A percentile compares a stretch with the other conserved stretches of the same genome.
Conservation (phyloP, 2,888 invertebrate genomes). For the Rhamphomyia laevipes region DNA sequence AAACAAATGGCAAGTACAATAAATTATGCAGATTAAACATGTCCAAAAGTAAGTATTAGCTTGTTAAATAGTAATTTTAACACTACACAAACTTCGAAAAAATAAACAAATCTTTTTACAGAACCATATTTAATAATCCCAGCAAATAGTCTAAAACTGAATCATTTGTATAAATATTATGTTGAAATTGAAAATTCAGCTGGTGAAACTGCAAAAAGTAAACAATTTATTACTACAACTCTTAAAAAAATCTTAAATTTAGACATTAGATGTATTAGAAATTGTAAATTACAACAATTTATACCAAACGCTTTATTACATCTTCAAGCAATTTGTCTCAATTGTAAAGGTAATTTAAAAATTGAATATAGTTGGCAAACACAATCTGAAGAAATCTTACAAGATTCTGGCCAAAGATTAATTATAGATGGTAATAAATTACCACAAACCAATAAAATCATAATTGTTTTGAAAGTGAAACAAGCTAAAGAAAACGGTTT, state of each 20-base stretch:
- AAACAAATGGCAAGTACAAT: background rate
- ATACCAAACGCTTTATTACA: constrained; percentile 5
- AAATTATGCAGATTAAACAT: constrained; percentile 6
- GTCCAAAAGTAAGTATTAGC: constrained; percentile 4
- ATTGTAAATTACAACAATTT: constrained; percentile 4
- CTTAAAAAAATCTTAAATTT: constrained; percentile 1
- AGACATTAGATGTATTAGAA: constrained; percentile 7
- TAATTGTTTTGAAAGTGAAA: background rate
- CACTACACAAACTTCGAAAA: too few relatives aligned
- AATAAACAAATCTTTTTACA: too few relatives aligned
- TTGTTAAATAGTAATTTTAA: too few relatives aligned
- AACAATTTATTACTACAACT: constrained; percentile 6
- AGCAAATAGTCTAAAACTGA: background rate
- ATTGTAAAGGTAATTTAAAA: background rate
- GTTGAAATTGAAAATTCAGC: too few relatives aligned
- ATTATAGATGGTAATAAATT: background rate
- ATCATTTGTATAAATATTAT: too few relatives aligned
- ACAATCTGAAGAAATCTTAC: background rate
- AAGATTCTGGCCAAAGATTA: background rate
- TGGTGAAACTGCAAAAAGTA: background rate
- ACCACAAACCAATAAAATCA: background rate
- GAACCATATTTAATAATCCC: constrained; percentile 3
- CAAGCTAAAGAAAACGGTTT: too few relatives aligned
- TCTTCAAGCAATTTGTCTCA: constrained; percentile 4
- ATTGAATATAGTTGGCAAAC: constrained; percentile 1